Evolutionary conservation across 2,888 invertebrate species (phyloP).

Genomic region (Coenonympha arcania): DNA sequence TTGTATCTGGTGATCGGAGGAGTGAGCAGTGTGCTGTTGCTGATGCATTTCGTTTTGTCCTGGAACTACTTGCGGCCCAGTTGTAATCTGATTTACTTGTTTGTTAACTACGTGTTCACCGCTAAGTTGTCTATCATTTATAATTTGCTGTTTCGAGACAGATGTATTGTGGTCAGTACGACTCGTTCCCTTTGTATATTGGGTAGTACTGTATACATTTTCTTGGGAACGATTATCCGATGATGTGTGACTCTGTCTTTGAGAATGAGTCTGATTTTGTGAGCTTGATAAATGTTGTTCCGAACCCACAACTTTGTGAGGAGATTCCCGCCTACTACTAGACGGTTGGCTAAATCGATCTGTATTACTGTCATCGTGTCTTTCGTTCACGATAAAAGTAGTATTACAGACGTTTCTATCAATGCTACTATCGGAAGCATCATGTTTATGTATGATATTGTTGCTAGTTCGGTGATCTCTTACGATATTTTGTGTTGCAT

Average conservation of each 20-base stretch:
- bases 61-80: constrained; percentile 9
- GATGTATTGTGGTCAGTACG: constrained; percentile 16
- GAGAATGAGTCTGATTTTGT: constrained; percentile 35
- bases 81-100: constrained; percentile 12
- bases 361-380: constrained; percentile 22
- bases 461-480: constrained; percentile 15
- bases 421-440: constrained; percentile 14
- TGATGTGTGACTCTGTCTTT: constrained; percentile 31
- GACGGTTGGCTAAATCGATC: constrained; percentile 23
- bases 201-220: constrained; percentile 31
- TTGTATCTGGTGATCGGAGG: constrained; percentile 15
- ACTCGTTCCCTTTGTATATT: constrained; percentile 34
- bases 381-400: constrained; percentile 28
- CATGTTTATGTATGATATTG: constrained; percentile 13
- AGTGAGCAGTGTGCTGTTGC: constrained; percentile 9
- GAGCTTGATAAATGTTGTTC: constrained; percentile 38
- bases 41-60: constrained; percentile 11
- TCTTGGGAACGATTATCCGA: constrained; percentile 34
- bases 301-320: constrained; percentile 39
- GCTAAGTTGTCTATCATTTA: constrained; percentile 15
- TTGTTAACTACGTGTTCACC: constrained; percentile 15
- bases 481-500: constrained; percentile 13
- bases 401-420: constrained; percentile 26
- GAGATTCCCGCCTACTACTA: constrained; percentile 32
- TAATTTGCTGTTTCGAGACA: constrained; percentile 12